Evolutionary conservation across 2,888 invertebrate genomes (phyloP), one percentile per base, ranked within the genome.

Genomic region (Drosophila ezoana): DNA sequence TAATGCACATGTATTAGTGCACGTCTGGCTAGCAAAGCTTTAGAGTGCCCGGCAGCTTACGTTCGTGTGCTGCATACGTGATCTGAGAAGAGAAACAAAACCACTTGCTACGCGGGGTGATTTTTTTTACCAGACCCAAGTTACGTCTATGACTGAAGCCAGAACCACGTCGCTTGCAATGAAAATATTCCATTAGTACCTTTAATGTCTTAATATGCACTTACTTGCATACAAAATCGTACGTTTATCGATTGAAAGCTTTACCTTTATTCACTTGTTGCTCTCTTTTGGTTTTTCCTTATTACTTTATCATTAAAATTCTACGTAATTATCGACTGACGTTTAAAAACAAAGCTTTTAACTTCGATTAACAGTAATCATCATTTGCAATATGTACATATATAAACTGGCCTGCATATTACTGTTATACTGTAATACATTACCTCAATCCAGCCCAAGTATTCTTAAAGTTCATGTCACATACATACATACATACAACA

Each of bases 41-140:
- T 14, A 9, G 8, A 40, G 28, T 35, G 38, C 16, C 40, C 64
- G 53, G 41, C 5, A n/a, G 43, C 28, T 45, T 32, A 44, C 18
- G 20, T 40, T 14, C 44, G 65, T 72, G 48, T 37, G 10, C 13
- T 28, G 35, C 37, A 18, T 70, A 57, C 68, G 68, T 70, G 68
- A 52, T 56, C 45, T 13, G 51, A 52, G 52, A 58, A 28, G 16
- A 11, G 16, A 11, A 71, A 47, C 41, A 14, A 41, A 37, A 35
- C 10, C 57, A 68, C 44, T 49, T 49, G 40, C 18, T 2, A 23
- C 8, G 23, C 23, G 23, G 23, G 6, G 1, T 23, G 23, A 8
- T 23, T 18, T 18, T 23, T 23, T 28, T 8, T 8, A 28, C 28
- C 28, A 8, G 28, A 8, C 2, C 14, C 14, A 44, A 20, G 20